A percentile compares a stretch with the other conserved stretches of the same genome.
phyloP scores from a whole-genome alignment of 2,888 invertebrate genomes.

The Amiota mariae region DNA sequence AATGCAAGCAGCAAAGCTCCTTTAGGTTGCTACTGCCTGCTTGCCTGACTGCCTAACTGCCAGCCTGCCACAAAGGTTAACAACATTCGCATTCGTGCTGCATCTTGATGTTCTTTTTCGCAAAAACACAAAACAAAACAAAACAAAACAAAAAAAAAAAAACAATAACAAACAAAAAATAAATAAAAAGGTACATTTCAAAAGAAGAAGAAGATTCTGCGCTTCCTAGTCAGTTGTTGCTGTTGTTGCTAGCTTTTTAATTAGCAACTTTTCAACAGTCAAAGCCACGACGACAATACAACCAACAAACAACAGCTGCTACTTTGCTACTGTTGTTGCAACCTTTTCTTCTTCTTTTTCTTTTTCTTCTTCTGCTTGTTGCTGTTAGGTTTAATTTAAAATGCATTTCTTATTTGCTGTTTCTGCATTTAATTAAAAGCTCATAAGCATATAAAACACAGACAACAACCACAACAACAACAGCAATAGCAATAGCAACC shows the following conservation, averaged over 20 bases:
- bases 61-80: slow-evolving; percentile 58
- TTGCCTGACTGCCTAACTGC: background rate
- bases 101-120: slow-evolving; percentile 61
- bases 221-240: slow-evolving; percentile 38
- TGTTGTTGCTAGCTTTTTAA: slow-evolving; percentile 61
- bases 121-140: background rate
- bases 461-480: slow-evolving; percentile 40
- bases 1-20: slow-evolving; percentile 34
- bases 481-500: slow-evolving; percentile 48
- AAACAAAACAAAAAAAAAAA: background rate
- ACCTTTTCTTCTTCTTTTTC: background rate
- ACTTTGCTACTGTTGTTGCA: slow-evolving; percentile 19
- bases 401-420: slow-evolving; percentile 46
- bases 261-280: slow-evolving; percentile 58
- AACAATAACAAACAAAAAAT: background rate
- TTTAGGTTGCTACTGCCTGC: slow-evolving; percentile 12
- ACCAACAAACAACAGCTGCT: slow-evolving; percentile 23
- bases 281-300: background rate
- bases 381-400: background rate
- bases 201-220: slow-evolving; percentile 8
- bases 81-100: slow-evolving; percentile 65
- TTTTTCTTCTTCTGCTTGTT: background rate
- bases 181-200: background rate
- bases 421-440: slow-evolving; percentile 68
- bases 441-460: slow-evolving; percentile 52